Percentiles rank a stretch among this genome's conserved stretches.
phyloP scores from a whole-genome alignment of 2,888 invertebrate species.

The Ormyrus thymus region DNA sequence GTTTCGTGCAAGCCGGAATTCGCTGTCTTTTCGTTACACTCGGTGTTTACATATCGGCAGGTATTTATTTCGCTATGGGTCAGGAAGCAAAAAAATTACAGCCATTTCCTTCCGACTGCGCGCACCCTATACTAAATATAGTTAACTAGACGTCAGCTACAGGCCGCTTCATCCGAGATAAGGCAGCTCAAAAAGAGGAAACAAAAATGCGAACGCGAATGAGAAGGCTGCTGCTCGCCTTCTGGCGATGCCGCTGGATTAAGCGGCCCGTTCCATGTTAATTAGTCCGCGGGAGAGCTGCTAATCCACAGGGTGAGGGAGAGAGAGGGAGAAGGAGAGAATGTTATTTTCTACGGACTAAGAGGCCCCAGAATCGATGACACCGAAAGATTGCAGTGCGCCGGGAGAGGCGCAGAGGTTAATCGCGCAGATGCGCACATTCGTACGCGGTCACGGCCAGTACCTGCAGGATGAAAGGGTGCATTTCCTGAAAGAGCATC shows the following conservation, averaged over 20 bases:
- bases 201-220: neutral
- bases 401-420: slow-evolving; percentile 32
- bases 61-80: no score
- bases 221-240: neutral
- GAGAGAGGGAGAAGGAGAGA: neutral
- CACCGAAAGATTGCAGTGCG: slow-evolving; percentile 51
- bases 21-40: no score
- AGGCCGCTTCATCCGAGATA: slow-evolving; percentile 24
- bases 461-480: no score
- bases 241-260: slow-evolving; percentile 22
- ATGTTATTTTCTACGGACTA: slow-evolving; percentile 37
- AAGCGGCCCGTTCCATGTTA: slow-evolving; percentile 47
- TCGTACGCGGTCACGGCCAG: no score
- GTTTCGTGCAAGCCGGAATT: no score
- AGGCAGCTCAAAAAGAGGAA: slow-evolving; percentile 10
- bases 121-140: no score
- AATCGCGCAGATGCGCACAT: slow-evolving; percentile 33
- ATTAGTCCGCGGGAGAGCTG: slow-evolving; percentile 45
- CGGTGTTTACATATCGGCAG: no score
- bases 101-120: neutral
- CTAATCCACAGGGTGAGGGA: slow-evolving; percentile 34
- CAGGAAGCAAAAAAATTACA: no score
- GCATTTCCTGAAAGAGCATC: no score
- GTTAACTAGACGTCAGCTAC: neutral
- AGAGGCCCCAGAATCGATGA: slow-evolving; percentile 44